A percentile compares a stretch with the other conserved stretches of the same genome.
phyloP scores from a whole-genome alignment of 2,113 vertebrate species.

The Nothocercus nigrocapillus region DNA sequence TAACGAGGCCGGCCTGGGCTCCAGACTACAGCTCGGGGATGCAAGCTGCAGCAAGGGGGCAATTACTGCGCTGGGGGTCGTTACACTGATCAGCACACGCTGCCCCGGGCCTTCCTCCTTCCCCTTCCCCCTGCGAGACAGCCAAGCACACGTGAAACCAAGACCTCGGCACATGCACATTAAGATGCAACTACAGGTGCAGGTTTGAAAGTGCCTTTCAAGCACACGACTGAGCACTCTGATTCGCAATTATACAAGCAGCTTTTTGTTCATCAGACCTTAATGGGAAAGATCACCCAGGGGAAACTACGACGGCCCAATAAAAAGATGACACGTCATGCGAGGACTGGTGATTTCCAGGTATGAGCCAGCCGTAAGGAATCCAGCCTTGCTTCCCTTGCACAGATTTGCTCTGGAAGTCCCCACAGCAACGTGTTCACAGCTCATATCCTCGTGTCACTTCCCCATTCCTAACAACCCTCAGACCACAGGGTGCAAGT shows the following conservation, averaged over 20 bases:
- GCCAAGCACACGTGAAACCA: background rate
- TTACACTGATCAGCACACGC: background rate
- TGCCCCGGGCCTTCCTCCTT: background rate
- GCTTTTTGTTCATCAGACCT: background rate
- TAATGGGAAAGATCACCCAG: background rate
- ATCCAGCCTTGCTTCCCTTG: background rate
- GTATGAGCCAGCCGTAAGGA: background rate
- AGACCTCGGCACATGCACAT: no score
- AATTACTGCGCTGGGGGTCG: background rate
- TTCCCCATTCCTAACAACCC: background rate
- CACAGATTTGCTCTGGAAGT: background rate
- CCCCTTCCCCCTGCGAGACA: background rate
- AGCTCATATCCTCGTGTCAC: background rate
- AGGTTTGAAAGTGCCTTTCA: fast-evolving
- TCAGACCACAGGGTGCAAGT: background rate
- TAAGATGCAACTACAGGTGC: background rate
- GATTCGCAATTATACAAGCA: background rate
- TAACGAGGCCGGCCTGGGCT: background rate
- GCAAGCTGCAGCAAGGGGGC: fast-evolving
- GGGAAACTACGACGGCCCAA: background rate
- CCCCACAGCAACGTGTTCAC: background rate
- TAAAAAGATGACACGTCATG: background rate
- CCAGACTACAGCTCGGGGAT: background rate
- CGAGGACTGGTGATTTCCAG: background rate
- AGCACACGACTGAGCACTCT: background rate